Conservation (phyloP, 2,797 vertebrate genomes). For the Coracias cyanogaster region DNA sequence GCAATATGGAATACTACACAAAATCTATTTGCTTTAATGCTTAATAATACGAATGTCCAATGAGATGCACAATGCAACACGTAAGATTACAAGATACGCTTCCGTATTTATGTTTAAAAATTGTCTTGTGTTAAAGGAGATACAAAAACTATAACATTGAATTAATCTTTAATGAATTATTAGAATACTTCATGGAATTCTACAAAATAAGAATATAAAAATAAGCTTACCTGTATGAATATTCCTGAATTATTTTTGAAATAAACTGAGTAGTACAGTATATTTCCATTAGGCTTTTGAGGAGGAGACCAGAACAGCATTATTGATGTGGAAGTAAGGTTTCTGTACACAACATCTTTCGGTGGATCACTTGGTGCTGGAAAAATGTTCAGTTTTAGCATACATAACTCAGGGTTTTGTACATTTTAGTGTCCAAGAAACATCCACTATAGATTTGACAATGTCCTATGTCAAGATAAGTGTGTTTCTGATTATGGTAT, state of each 20-base stretch:
- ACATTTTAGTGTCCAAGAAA: neutral
- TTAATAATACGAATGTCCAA: neutral
- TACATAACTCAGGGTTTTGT: neutral
- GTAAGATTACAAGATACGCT: neutral
- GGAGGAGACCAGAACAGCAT: slow-evolving; percentile 89
- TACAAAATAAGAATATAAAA: neutral
- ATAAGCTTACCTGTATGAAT: slow-evolving; percentile 83
- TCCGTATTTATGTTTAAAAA: neutral
- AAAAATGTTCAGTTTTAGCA: slow-evolving; percentile 54
- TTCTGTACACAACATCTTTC: slow-evolving; percentile 84
- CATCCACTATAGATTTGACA: neutral
- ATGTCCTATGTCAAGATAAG: neutral
- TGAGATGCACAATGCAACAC: neutral
- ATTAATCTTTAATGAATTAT: neutral
- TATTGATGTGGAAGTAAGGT: slow-evolving; percentile 86
- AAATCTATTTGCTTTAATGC: neutral
- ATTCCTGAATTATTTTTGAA: slow-evolving; percentile 83
- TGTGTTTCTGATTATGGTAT: neutral
- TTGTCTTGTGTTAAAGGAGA: neutral
- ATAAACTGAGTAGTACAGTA: slow-evolving; percentile 90
- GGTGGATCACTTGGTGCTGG: slow-evolving; percentile 91
- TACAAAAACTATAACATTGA: neutral
- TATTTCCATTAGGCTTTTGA: slow-evolving; percentile 89
- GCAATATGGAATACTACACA: neutral
- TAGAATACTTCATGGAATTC: neutral